Base-by-base conservation (phyloP, 1,140 invertebrate species). In the Radopholus similis region DNA sequence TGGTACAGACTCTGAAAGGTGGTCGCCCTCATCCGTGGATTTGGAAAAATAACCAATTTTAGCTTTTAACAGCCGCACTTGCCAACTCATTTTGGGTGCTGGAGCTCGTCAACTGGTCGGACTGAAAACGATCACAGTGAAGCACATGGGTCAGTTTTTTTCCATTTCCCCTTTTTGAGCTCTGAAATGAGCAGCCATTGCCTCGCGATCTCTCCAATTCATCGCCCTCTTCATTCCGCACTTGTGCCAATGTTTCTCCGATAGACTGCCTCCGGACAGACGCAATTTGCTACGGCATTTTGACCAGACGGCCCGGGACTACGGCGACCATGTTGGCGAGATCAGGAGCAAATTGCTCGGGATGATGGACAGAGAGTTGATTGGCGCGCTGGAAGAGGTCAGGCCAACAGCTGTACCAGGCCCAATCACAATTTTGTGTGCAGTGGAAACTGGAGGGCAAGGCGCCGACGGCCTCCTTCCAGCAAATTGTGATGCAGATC, bases 71-170 rank as follows among this genome's bases (percentile, higher is more conserved):
- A 94, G 90, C 5, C 88, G 90, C 72, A 91, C 90, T 68, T 95
- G 90, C 85, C 92, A 96, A 82, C 85, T 98, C 62, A 91, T 99
- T 28, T 85, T 97, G 26, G 93, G 93, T 54, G 95, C 93, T 34
- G 93, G 93, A 34, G 94, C 95, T 1, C 88, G 97, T 77, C 89
- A 92, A 79, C 89, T 92, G 67, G 92, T 92, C 18, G 93, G 94
- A 0, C 85, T 97, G 42, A 97, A 95, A 85, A 95, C 92, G 47
- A 98, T 99, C 54, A 94, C 92, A 0, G 93, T 90, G 68, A 91
- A 42, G 96, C 95, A 86, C 85, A 97, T 67, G 85, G 85, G 85
- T 64, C 28, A 13, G 9, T 51, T 68, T 47, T 34, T 0, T 64
- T 30, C 26, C 6, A 62, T 1, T n/a, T 53, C 32, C 32, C 32